phyloP scores from a whole-genome alignment of 2,797 vertebrate genomes.

The Emys orbicularis region DNA sequence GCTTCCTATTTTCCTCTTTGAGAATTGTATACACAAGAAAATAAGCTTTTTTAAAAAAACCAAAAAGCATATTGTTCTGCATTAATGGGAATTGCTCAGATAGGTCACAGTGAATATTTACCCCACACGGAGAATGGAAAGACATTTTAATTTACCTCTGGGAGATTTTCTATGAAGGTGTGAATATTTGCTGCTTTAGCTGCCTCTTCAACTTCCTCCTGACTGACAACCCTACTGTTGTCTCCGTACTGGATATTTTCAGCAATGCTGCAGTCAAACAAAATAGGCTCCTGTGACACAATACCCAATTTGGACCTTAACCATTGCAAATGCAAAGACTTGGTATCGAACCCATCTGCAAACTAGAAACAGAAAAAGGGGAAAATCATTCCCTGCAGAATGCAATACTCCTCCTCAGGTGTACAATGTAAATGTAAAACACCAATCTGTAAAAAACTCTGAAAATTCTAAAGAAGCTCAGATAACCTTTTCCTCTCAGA shows the following conservation, averaged over 20 bases:
- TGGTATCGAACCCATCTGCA: conserved; percentile 79
- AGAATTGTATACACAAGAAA: not conserved
- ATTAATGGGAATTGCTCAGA: not conserved
- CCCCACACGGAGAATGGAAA: not conserved
- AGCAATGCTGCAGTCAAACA: conserved; percentile 83
- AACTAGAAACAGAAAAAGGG: conserved; percentile 74
- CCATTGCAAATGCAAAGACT: conserved; percentile 79
- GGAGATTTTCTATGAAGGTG: conserved; percentile 80
- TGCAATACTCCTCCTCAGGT: not conserved
- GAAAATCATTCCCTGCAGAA: not conserved
- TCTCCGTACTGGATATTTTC: conserved; percentile 85
- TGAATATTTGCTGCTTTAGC: conserved; percentile 84
- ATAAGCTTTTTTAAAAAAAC: not conserved
- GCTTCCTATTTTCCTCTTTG: not conserved
- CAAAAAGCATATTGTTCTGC: not conserved
- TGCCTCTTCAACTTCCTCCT: conserved; percentile 80
- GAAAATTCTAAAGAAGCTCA: not conserved
- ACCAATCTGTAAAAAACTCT: fast-evolving
- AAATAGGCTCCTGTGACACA: conserved; percentile 85
- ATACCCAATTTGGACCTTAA: conserved; percentile 80
- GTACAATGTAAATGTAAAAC: not conserved
- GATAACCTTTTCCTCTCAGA: not conserved
- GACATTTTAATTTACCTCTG: conserved; percentile 74
- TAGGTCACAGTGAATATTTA: not conserved
- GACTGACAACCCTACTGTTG: conserved; percentile 76